phyloP scores from a whole-genome alignment of 2,888 invertebrate genomes.

The Epinotia brunnichana region DNA sequence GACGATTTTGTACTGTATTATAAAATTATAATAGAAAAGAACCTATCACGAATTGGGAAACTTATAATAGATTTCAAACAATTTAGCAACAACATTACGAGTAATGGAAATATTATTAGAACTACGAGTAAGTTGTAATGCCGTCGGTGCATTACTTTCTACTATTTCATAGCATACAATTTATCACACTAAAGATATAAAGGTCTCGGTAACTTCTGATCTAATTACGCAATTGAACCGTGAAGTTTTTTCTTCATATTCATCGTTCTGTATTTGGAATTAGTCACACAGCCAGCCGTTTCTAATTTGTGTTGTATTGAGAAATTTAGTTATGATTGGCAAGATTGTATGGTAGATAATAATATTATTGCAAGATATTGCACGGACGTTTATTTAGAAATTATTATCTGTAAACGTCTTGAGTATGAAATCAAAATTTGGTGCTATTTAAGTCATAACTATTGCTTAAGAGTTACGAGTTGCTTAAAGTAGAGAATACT shows the following conservation, averaged over 20 bases:
- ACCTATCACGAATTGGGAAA: not conserved
- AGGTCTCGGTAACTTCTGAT: conserved; percentile 18
- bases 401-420: not conserved
- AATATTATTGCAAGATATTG: conserved; percentile 5
- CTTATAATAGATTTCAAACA: not conserved
- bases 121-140: not conserved
- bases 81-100: not conserved
- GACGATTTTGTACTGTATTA: too few relatives aligned
- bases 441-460: not conserved
- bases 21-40: too few relatives aligned
- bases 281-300: conserved; percentile 30
- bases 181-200: not conserved
- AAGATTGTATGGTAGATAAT: not conserved
- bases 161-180: too few relatives aligned
- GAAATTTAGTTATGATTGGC: conserved; percentile 14
- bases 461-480: too few relatives aligned
- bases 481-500: too few relatives aligned
- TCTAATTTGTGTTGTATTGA: conserved; percentile 21
- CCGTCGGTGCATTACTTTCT: not conserved
- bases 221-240: conserved; percentile 24
- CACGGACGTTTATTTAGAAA: not conserved
- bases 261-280: conserved; percentile 30
- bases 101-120: not conserved
- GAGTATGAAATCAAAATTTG: not conserved
- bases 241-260: conserved; percentile 40